Evolutionary conservation across 2,888 invertebrate species (phyloP).

Genomic region (Pilophorus perplexus): DNA sequence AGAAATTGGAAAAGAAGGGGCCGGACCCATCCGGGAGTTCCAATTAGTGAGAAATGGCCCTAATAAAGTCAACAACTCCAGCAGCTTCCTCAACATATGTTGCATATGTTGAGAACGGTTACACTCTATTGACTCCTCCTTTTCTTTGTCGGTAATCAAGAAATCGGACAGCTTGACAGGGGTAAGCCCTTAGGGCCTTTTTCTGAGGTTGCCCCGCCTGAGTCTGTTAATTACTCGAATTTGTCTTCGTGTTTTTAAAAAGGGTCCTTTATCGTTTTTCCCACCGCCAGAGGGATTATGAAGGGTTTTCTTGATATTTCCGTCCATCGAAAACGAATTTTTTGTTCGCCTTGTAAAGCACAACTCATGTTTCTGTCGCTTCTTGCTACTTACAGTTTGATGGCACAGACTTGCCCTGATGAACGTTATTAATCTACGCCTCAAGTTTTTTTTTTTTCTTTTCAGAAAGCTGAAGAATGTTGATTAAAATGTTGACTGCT

Average conservation of each 20-base stretch:
- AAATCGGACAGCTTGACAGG: constrained; percentile 20
- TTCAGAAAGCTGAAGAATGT: no score
- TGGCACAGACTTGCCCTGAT: no score
- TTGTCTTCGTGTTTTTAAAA: constrained; percentile 15
- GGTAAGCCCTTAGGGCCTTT: neutral
- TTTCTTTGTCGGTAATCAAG: constrained; percentile 5
- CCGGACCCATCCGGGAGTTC: neutral
- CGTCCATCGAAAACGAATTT: no score
- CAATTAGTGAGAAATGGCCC: constrained; percentile 35
- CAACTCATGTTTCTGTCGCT: no score
- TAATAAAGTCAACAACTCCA: constrained; percentile 18
- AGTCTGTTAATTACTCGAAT: constrained; percentile 29
- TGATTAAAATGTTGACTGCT: no score
- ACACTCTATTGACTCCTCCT: constrained; percentile 32
- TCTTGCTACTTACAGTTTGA: no score
- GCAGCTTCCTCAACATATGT: constrained; percentile 28
- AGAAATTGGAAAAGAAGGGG: no score
- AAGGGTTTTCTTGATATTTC: no score
- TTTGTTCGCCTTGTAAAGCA: no score
- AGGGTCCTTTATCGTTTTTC: neutral
- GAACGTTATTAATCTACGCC: no score
- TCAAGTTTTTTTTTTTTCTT: no score
- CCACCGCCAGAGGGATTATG: neutral
- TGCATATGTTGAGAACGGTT: constrained; percentile 40
- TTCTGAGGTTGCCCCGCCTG: neutral